Base-by-base conservation (phyloP, 37 sponge, comb jelly and placozoan genomes). In the Crambe crambe region DNA sequence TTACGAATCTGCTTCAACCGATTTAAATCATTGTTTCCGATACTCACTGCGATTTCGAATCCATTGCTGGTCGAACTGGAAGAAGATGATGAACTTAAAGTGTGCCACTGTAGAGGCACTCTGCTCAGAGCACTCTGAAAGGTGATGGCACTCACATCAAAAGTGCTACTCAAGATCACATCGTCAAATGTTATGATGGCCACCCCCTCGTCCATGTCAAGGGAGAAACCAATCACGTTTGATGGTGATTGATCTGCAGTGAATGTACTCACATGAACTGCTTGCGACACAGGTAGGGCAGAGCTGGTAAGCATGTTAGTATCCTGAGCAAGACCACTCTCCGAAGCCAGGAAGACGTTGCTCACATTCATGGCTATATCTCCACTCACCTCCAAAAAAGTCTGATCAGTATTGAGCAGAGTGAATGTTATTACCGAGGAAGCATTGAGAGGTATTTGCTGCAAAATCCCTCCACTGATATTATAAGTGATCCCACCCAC, bases 21-120 rank as follows among this genome's bases (percentile, higher is more conserved):
- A 42, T 96, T 96, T 21, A 96, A 68, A 56, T 96, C 96, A 20
- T 36, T 62, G 39, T n/a, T 40, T n/a, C 91, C 74, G 68, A 94
- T 37, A n/a, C 42, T 18, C 12, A 92, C 77, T 1, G 56, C 59
- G 1, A 92, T 34, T 3, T 21, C 20, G 42, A 92, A 96, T 22
- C 90, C 93, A 73, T 72, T 56, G 0, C 31, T 58, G 1, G 47
- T 18, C 17, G 83, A 79, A 58, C 27, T 56, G 42, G 77, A 44
- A 44, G 87, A 87, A 37, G 81, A 82, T 30, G 60, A 31, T 18
- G 43, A 34, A 26, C 74, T 89, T 30, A 88, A 63, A 3, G 86
- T 78, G 43, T 77, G 80, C 85, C 77, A 82, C 25, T 86, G 77
- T n/a, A 69, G 42, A 1, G 92, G 74, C 1, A 78, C 42, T 3